phyloP scores from a whole-genome alignment of 35 echinoderm and acorn worm genomes.

The Ptychodera flava region DNA sequence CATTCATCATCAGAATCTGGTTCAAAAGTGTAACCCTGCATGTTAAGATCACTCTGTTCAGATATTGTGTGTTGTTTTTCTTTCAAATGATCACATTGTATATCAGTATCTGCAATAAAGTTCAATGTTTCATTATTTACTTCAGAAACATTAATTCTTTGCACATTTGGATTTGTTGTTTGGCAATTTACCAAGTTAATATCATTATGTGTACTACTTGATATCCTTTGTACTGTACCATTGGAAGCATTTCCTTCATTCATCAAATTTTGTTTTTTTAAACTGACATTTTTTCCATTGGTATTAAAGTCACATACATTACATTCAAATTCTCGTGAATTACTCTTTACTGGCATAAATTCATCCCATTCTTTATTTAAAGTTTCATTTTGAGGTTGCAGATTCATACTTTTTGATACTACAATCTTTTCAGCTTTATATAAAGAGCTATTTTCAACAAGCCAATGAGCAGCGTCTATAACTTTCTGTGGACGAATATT shows the following conservation, averaged over 20 bases:
- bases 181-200: not conserved
- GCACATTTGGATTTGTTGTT: not conserved
- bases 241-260: not conserved
- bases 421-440: constrained; percentile 26
- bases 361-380: constrained; percentile 10
- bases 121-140: not conserved
- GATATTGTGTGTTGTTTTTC: not conserved
- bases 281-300: not conserved
- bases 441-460: constrained; percentile 25
- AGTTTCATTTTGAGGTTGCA: not conserved
- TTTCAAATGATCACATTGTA: no score
- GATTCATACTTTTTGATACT: not conserved
- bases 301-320: not conserved
- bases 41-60: not conserved
- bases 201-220: not conserved
- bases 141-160: not conserved
- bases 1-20: constrained; percentile 28
- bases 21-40: not conserved
- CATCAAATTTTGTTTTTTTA: not conserved
- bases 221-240: not conserved
- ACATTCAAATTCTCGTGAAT: not conserved
- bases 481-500: constrained; percentile 43
- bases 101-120: no score
- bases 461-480: constrained; percentile 36
- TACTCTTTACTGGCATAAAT: not conserved